A percentile compares a stretch with the other conserved stretches of the same genome.
These are phyloP conservation scores for Ennomos erosarius DNA, from an alignment of 2,888 invertebrate species.

Conservation along the genomic window DNA sequence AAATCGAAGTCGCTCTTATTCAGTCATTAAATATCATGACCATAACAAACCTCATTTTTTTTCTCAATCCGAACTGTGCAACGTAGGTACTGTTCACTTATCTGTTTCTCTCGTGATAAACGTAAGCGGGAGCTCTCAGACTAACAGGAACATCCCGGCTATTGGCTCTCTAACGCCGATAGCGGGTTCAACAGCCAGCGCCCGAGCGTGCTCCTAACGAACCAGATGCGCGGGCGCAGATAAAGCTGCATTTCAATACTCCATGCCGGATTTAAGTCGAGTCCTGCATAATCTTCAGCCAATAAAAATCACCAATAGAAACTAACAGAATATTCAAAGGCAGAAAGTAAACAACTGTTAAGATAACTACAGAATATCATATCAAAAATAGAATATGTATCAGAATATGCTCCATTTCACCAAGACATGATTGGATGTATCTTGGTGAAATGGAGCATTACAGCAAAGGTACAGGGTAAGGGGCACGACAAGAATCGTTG, in stretches of 20 bases:
- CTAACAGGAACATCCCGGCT: slow-evolving; percentile 47
- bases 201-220: slow-evolving; percentile 74
- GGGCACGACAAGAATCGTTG: too few species aligned
- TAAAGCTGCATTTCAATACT: slow-evolving; percentile 75
- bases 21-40: too few species aligned
- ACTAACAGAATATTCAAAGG: too few species aligned
- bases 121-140: neutral
- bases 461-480: too few species aligned
- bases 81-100: neutral
- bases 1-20: too few species aligned
- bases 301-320: slow-evolving; percentile 6
- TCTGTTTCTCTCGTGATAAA: neutral
- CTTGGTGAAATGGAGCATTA: too few species aligned
- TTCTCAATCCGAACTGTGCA: neutral
- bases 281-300: slow-evolving; percentile 20
- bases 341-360: too few species aligned
- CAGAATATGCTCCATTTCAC: too few species aligned
- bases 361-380: too few species aligned
- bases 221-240: slow-evolving; percentile 74
- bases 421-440: too few species aligned
- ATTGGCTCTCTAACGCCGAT: slow-evolving; percentile 77
- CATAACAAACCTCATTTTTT: too few species aligned
- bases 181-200: slow-evolving; percentile 72
- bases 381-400: too few species aligned
- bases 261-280: slow-evolving; percentile 22